A percentile compares a stretch with the other conserved stretches of the same genome.
Conservation (phyloP, 2,888 invertebrate genomes). For the Antheraea assamensis region DNA sequence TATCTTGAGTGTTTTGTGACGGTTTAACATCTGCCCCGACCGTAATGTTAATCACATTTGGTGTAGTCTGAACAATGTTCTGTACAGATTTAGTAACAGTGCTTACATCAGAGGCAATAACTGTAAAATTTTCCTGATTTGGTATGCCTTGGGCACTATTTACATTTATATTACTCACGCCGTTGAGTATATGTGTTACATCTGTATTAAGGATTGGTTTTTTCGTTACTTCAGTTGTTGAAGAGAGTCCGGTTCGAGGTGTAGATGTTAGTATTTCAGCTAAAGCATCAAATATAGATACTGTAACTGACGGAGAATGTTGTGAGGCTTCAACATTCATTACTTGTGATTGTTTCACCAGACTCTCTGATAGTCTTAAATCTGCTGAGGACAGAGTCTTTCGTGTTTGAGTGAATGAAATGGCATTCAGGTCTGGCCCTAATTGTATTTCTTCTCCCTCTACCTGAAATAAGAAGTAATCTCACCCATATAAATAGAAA, state of each 20-base stretch:
- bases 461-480: slow-evolving; percentile 81
- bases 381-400: slow-evolving; percentile 76
- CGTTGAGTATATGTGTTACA: slow-evolving; percentile 69
- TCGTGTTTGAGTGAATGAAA: slow-evolving; percentile 77
- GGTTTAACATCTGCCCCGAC: slow-evolving; percentile 69
- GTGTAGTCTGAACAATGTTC: slow-evolving; percentile 69
- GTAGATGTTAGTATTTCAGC: slow-evolving; percentile 82
- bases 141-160: slow-evolving; percentile 68
- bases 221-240: slow-evolving; percentile 70
- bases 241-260: slow-evolving; percentile 71
- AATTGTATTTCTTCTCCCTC: slow-evolving; percentile 80
- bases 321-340: slow-evolving; percentile 82
- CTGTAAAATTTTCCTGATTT: slow-evolving; percentile 58
- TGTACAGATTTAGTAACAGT: slow-evolving; percentile 78
- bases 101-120: slow-evolving; percentile 62
- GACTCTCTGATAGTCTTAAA: slow-evolving; percentile 76
- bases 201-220: slow-evolving; percentile 63
- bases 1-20: slow-evolving; percentile 62
- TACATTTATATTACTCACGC: slow-evolving; percentile 81
- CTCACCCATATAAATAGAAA: slow-evolving; percentile 79
- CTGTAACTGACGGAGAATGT: slow-evolving; percentile 81
- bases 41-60: slow-evolving; percentile 76
- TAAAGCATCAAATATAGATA: slow-evolving; percentile 83
- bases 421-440: slow-evolving; percentile 78
- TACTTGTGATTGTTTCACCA: slow-evolving; percentile 71